Conservation (phyloP, 2,797 vertebrate genomes). For the Chloroceryle amazona region DNA sequence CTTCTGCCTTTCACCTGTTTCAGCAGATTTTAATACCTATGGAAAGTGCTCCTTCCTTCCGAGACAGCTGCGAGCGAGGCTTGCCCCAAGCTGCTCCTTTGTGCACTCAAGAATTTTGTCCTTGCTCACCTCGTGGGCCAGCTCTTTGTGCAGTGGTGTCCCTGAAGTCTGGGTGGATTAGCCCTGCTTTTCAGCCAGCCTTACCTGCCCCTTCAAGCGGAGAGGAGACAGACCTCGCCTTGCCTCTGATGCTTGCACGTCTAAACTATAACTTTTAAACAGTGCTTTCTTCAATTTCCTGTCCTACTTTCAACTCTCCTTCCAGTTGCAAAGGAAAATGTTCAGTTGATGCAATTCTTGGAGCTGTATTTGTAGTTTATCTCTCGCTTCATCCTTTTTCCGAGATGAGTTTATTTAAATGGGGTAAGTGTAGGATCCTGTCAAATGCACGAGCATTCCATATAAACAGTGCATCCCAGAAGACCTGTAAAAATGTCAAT, state of each 20-base stretch:
- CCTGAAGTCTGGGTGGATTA: constrained; percentile 17
- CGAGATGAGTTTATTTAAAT: background rate
- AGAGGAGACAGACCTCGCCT: background rate
- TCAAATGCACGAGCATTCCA: background rate
- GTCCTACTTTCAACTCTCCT: background rate
- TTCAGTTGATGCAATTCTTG: background rate
- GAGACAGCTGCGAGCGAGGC: constrained; percentile 48
- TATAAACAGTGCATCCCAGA: background rate
- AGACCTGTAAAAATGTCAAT: constrained; percentile 1
- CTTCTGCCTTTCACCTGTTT: constrained; percentile 48
- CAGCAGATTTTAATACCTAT: constrained; percentile 45
- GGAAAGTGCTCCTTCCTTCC: constrained; percentile 35
- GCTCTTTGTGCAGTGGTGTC: constrained; percentile 23
- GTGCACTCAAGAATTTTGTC: constrained; percentile 39
- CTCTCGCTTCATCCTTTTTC: background rate
- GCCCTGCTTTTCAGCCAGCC: constrained; percentile 17
- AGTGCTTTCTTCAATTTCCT: background rate
- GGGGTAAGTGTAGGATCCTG: background rate
- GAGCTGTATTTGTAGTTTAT: background rate
- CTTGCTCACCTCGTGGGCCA: constrained; percentile 26
- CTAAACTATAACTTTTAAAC: background rate
- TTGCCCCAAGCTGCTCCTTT: constrained; percentile 48
- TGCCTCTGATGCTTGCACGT: background rate
- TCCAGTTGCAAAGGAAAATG: background rate
- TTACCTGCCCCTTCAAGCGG: background rate